A percentile compares a stretch with the other conserved stretches of the same genome.
Evolutionary conservation across 2,797 vertebrate species (phyloP).

Genomic region (Gallinago solitaria): DNA sequence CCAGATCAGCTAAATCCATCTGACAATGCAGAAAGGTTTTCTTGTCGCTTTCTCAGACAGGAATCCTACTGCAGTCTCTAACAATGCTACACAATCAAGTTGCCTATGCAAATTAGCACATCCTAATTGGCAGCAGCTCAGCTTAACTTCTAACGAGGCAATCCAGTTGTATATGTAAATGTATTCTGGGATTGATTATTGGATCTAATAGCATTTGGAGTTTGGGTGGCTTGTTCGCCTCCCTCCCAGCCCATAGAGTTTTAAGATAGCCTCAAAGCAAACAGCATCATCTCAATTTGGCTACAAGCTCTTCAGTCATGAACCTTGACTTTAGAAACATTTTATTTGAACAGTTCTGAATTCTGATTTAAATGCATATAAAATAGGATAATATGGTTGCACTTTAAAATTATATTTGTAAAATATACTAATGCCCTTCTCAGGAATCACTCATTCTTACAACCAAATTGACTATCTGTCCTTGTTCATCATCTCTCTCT

Average conservation of each 20-base stretch:
- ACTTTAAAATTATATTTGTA: neutral
- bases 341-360: neutral
- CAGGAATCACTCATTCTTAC: neutral
- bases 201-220: neutral
- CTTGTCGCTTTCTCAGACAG: neutral
- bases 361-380: neutral
- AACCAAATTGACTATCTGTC: neutral
- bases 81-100: neutral
- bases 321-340: neutral
- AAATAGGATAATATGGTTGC: neutral
- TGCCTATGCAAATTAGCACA: neutral
- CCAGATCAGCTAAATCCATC: neutral
- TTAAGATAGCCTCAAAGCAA: neutral
- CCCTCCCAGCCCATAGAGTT: neutral
- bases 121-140: conserved; percentile 3
- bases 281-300: neutral
- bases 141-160: neutral
- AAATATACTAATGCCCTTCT: neutral
- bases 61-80: neutral
- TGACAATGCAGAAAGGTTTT: neutral
- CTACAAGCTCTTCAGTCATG: neutral
- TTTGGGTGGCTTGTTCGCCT: neutral
- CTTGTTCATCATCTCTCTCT: neutral
- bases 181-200: neutral
- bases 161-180: neutral